These are phyloP conservation scores for Laterallus jamaicensis DNA, from an alignment of 2,113 vertebrate species.

Conservation along the genomic window DNA sequence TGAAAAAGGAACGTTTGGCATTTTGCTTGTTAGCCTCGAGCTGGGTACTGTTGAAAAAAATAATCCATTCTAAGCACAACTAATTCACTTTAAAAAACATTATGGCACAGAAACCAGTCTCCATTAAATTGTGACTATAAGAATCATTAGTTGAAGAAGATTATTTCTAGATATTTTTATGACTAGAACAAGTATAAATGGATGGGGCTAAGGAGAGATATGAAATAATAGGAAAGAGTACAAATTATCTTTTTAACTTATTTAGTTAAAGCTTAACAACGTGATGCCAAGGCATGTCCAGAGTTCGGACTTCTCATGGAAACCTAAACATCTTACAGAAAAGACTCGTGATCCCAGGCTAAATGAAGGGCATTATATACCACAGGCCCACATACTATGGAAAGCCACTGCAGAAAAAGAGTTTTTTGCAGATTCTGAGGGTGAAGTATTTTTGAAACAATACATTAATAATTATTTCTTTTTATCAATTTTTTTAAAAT, in stretches of 20 bases:
- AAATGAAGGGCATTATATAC: neutral
- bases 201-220: neutral
- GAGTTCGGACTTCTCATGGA: neutral
- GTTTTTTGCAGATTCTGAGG: neutral
- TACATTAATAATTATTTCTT: neutral
- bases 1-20: neutral
- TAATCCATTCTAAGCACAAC: neutral
- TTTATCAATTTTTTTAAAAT: neutral
- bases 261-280: slow-evolving; percentile 11
- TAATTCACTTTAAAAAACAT: slow-evolving; percentile 4
- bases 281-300: neutral
- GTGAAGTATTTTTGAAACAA: neutral
- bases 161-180: neutral
- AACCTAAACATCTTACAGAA: neutral
- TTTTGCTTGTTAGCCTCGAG: neutral
- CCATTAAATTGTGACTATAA: neutral
- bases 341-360: neutral
- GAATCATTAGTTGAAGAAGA: neutral
- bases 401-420: neutral
- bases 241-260: neutral
- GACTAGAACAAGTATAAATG: neutral
- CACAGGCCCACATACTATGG: neutral
- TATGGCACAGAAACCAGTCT: neutral
- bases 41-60: neutral
- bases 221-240: neutral